These are phyloP conservation scores for Morone saxatilis DNA, from an alignment of 2,113 vertebrate genomes.

Conservation along the genomic window DNA sequence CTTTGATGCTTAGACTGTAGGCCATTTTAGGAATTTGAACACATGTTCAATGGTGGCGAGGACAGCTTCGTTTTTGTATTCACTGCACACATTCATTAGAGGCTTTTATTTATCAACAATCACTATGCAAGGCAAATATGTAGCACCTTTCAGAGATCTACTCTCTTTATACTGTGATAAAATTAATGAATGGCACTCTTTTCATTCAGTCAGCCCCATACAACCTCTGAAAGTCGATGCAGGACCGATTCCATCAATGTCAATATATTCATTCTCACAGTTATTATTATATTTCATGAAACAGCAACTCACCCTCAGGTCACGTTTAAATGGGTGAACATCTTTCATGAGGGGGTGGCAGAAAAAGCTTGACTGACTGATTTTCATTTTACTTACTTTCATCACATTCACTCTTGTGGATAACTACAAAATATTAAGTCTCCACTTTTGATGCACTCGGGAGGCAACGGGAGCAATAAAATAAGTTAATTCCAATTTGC, in stretches of 20 bases:
- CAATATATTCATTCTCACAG: slow-evolving; percentile 11
- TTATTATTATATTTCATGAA: slow-evolving; percentile 1
- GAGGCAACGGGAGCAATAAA: slow-evolving; percentile 41
- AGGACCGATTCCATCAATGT: slow-evolving; percentile 26
- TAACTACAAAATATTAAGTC: slow-evolving; percentile 11
- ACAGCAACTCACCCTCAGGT: slow-evolving; percentile 20
- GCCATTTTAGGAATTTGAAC: neutral
- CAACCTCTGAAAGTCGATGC: neutral
- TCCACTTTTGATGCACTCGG: slow-evolving; percentile 14
- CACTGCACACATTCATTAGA: neutral
- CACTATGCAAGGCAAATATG: neutral
- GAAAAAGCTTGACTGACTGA: neutral
- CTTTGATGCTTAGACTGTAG: no score
- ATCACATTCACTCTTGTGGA: slow-evolving; percentile 24
- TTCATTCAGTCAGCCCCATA: neutral
- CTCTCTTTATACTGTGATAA: neutral
- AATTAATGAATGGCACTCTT: neutral
- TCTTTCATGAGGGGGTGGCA: slow-evolving; percentile 13
- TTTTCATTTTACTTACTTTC: slow-evolving; percentile 34
- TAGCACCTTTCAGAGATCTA: neutral
- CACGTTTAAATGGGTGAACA: slow-evolving; percentile 35
- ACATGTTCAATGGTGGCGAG: neutral
- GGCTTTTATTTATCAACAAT: slow-evolving; percentile 2
- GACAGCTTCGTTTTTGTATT: no score
- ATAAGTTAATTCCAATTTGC: slow-evolving; percentile 50